Evolutionary conservation across 2,113 vertebrate species (phyloP).

Genomic region (Blennius ocellaris): DNA sequence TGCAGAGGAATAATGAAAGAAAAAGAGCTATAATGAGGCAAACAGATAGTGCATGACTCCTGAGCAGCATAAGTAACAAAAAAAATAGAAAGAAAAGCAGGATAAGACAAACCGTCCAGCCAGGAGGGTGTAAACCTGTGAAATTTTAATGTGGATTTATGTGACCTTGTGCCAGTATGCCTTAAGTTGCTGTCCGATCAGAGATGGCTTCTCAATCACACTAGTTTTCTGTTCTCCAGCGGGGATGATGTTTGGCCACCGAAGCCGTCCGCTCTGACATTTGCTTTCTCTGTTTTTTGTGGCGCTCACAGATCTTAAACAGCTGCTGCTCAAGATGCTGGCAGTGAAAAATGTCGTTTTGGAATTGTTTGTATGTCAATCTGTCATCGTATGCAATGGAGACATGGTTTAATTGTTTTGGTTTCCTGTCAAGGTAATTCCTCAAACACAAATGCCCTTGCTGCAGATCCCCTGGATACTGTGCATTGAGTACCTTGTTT

Average conservation of each 20-base stretch:
- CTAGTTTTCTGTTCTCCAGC: slow-evolving; percentile 20
- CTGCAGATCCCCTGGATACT: neutral
- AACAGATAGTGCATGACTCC: neutral
- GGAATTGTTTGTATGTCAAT: neutral
- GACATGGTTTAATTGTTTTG: neutral
- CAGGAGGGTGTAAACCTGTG: neutral
- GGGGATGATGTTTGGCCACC: slow-evolving; percentile 29
- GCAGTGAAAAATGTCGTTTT: neutral
- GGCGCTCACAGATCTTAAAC: neutral
- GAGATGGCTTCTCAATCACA: slow-evolving; percentile 32
- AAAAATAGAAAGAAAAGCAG: neutral
- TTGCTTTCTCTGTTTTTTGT: neutral
- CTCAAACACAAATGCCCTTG: neutral
- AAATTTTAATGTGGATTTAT: slow-evolving; percentile 22
- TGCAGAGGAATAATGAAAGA: neutral
- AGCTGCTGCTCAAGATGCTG: neutral
- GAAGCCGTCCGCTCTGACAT: slow-evolving; percentile 25
- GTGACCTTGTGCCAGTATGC: slow-evolving; percentile 10
- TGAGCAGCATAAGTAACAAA: slow-evolving; percentile 4
- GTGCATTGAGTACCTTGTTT: neutral
- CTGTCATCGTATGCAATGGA: neutral
- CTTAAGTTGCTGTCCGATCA: slow-evolving; percentile 36
- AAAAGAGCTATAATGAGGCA: neutral
- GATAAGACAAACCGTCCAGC: neutral
- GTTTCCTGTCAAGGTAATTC: slow-evolving; percentile 5